A percentile compares a stretch with the other conserved stretches of the same genome.
Evolutionary conservation across 2,113 vertebrate species (phyloP).

Genomic region (Sturnus vulgaris): DNA sequence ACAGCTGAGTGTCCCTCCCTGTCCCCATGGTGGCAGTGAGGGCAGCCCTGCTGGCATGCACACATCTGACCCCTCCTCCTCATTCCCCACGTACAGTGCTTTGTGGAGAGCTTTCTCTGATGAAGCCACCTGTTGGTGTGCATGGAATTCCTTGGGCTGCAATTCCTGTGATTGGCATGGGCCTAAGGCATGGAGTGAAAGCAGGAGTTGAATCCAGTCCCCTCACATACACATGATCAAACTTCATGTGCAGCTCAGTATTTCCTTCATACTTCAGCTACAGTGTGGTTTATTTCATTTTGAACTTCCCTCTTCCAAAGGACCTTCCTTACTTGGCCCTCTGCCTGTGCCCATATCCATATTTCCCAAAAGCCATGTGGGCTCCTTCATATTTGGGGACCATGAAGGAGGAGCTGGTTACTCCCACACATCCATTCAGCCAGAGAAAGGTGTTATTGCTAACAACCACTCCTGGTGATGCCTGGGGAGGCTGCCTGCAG

Average conservation of each 20-base stretch:
- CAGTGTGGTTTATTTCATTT: not conserved
- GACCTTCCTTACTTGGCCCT: not conserved
- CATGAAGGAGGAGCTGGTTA: not conserved
- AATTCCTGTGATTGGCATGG: not conserved
- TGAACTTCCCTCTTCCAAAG: not conserved
- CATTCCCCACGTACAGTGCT: no score
- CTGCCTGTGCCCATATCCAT: not conserved
- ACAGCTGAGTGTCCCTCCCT: not conserved
- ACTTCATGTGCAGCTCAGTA: not conserved
- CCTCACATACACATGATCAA: accelerated
- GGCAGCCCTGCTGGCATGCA: not conserved
- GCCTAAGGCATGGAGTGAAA: not conserved
- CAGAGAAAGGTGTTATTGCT: not conserved
- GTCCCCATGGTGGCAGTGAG: not conserved
- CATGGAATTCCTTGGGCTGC: not conserved
- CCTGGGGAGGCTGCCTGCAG: not conserved
- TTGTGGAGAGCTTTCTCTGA: accelerated
- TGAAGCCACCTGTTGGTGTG: no score
- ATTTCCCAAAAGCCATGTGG: not conserved
- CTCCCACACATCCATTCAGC: accelerated
- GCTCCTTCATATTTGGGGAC: not conserved
- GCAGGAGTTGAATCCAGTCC: not conserved
- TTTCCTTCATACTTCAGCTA: not conserved
- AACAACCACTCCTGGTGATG: not conserved
- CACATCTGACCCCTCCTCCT: not conserved